A percentile compares a stretch with the other conserved stretches of the same genome.
Conservation (phyloP, 2,888 invertebrate species). For the Achlya flavicornis region DNA sequence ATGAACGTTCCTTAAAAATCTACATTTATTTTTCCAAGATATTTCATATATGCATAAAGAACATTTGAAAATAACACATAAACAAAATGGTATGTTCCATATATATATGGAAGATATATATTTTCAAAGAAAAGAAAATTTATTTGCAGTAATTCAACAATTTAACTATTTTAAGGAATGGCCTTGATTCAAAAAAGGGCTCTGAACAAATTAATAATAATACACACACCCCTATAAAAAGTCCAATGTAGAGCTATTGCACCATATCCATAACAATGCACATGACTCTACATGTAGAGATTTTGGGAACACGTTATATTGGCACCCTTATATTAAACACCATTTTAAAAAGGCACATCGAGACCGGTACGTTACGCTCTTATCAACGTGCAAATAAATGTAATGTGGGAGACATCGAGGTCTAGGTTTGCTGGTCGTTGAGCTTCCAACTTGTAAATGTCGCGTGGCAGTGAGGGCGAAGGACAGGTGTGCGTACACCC, state of each 20-base stretch:
- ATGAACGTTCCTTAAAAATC: no score
- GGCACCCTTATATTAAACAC: constrained; percentile 53
- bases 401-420: constrained; percentile 35
- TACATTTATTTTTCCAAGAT: no score
- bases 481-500: constrained; percentile 79
- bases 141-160: background rate
- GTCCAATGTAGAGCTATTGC: constrained; percentile 50
- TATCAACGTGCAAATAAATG: constrained; percentile 10
- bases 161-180: background rate
- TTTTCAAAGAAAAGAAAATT: no score
- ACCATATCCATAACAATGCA: constrained; percentile 72
- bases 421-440: constrained; percentile 52
- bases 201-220: constrained; percentile 47
- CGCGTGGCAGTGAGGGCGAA: constrained; percentile 79
- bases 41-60: no score
- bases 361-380: constrained; percentile 19
- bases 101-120: no score
- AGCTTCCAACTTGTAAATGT: constrained; percentile 65
- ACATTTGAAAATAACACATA: no score
- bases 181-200: background rate
- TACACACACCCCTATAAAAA: constrained; percentile 50
- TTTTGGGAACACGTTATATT: constrained; percentile 58
- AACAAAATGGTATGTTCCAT: no score
- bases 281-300: constrained; percentile 71
- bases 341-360: constrained; percentile 44